phyloP scores from a whole-genome alignment of 2,113 vertebrate genomes.

The Aepyceros melampus region DNA sequence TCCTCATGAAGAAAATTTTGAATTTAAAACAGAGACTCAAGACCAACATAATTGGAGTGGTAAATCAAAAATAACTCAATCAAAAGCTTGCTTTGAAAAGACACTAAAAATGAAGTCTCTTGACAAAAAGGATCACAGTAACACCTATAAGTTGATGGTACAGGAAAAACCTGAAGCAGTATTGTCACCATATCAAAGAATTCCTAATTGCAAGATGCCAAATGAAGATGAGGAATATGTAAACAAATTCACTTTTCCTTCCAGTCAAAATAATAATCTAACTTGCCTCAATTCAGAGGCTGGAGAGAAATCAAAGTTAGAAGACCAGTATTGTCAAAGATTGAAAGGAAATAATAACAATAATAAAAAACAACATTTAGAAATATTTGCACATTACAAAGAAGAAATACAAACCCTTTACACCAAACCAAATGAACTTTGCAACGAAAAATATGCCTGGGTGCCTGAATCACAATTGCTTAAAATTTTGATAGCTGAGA shows the following conservation, averaged over 20 bases:
- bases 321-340: constrained; percentile 30
- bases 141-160: not conserved
- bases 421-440: not conserved
- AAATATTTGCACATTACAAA: constrained; percentile 9
- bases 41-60: not conserved
- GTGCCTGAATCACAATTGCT: not conserved
- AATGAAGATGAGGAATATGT: constrained; percentile 20
- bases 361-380: constrained; percentile 51
- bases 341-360: constrained; percentile 59
- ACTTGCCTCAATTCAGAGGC: constrained; percentile 34
- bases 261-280: not conserved
- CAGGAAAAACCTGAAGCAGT: constrained; percentile 24
- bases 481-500: constrained; percentile 25
- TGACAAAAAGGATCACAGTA: constrained; percentile 14
- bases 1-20: constrained; percentile 33
- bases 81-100: constrained; percentile 51
- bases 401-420: constrained; percentile 34
- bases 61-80: constrained; percentile 27
- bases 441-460: constrained; percentile 11
- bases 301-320: constrained; percentile 39
- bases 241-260: constrained; percentile 32
- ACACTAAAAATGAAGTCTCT: constrained; percentile 36
- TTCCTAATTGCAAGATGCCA: constrained; percentile 17
- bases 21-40: constrained; percentile 50
- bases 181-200: not conserved